These are phyloP conservation scores for Gnathonemus echidnorhynchus DNA, from an alignment of 2,113 vertebrate species.

Conservation along the genomic window DNA sequence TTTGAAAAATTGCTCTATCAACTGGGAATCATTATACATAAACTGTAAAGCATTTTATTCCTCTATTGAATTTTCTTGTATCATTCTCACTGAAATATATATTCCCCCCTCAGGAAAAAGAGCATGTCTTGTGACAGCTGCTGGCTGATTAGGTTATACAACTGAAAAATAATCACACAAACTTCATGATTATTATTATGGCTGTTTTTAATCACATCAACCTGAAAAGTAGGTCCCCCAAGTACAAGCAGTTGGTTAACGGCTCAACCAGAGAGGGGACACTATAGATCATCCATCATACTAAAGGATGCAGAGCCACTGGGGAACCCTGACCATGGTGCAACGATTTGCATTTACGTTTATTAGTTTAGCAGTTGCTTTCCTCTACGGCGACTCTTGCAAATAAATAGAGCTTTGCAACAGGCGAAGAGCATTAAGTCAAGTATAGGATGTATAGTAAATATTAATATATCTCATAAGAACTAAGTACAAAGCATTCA, in stretches of 20 bases:
- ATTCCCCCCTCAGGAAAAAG: neutral
- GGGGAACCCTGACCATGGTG: neutral
- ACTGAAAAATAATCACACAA: neutral
- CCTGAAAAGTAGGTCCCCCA: neutral
- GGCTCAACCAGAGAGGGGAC: neutral
- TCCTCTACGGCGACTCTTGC: neutral
- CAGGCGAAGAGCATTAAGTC: neutral
- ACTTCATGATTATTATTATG: neutral
- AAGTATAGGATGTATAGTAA: neutral
- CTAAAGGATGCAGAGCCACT: neutral
- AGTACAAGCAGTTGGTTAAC: neutral
- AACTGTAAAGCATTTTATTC: conserved; percentile 3
- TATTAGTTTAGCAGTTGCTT: neutral
- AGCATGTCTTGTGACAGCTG: neutral
- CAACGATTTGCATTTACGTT: neutral
- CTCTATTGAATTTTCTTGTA: neutral
- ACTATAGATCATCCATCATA: neutral
- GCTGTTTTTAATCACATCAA: neutral
- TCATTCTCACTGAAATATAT: neutral
- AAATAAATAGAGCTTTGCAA: neutral
- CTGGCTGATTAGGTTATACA: conserved; percentile 1
- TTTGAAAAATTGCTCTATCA: neutral
- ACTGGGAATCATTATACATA: neutral
- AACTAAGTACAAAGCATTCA: neutral
- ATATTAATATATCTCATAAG: neutral